Evolutionary conservation across 2,888 invertebrate genomes (phyloP).

Genomic region (Limnephilus marmoratus): DNA sequence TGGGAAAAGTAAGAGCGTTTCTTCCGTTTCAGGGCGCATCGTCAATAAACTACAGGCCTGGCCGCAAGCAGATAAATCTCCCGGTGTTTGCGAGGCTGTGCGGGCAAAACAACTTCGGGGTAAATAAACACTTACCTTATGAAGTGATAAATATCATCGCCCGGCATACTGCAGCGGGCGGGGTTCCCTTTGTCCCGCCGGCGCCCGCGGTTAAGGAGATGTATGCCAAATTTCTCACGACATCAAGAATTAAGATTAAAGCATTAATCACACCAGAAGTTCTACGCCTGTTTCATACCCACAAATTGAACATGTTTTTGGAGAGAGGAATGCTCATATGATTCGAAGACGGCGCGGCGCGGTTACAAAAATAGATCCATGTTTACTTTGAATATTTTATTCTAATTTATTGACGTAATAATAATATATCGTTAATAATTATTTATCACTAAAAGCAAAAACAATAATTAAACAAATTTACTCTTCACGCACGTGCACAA

Average conservation of each 20-base stretch:
- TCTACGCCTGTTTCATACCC: not conserved
- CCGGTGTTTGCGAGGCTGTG: slow-evolving; percentile 38
- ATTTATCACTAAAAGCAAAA: not conserved
- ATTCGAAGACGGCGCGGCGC: not conserved
- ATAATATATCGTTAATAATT: too few relatives aligned
- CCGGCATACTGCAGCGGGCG: slow-evolving; percentile 25
- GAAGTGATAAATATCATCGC: slow-evolving; percentile 56
- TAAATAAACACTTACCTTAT: slow-evolving; percentile 57
- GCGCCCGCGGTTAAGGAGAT: slow-evolving; percentile 31
- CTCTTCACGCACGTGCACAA: too few relatives aligned
- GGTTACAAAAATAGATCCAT: too few relatives aligned
- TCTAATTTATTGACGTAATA: too few relatives aligned
- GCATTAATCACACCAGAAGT: slow-evolving; percentile 36
- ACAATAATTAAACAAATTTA: not conserved
- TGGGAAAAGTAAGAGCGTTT: slow-evolving; percentile 44
- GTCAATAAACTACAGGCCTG: slow-evolving; percentile 52
- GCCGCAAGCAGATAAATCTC: slow-evolving; percentile 55
- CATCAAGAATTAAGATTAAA: slow-evolving; percentile 39
- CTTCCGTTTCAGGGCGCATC: slow-evolving; percentile 46
- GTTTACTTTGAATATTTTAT: too few relatives aligned
- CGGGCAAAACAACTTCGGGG: slow-evolving; percentile 44
- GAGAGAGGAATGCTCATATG: not conserved
- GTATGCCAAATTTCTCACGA: slow-evolving; percentile 34
- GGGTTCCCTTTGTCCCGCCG: slow-evolving; percentile 26
- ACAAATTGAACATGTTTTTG: not conserved